Evolutionary conservation across 2,888 invertebrate genomes (phyloP).

Genomic region (Xestia rhomboidea): DNA sequence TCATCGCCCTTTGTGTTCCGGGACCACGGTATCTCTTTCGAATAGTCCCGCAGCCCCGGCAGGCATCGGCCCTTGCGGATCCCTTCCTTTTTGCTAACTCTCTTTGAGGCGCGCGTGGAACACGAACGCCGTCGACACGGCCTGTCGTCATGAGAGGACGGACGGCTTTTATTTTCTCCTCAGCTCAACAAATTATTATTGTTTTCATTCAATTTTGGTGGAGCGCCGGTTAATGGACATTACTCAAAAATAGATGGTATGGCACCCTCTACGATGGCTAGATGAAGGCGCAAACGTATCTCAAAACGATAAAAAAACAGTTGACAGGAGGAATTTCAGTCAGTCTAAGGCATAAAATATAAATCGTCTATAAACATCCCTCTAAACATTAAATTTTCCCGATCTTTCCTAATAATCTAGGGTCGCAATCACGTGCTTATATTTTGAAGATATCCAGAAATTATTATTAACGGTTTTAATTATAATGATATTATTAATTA

Average conservation of each 20-base stretch:
- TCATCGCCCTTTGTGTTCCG: too few species aligned
- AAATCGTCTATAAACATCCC: neutral
- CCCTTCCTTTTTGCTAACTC: too few species aligned
- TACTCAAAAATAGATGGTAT: neutral
- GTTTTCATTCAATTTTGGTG: slow-evolving; percentile 33
- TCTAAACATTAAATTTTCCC: neutral
- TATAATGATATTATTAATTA: too few species aligned
- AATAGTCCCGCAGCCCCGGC: too few species aligned
- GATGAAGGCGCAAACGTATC: neutral
- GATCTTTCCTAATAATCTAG: neutral
- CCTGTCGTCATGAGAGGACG: too few species aligned
- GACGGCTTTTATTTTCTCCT: slow-evolving; percentile 27
- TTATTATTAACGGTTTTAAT: too few species aligned
- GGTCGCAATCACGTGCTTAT: neutral
- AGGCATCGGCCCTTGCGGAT: too few species aligned
- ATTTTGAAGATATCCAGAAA: neutral
- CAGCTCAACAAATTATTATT: slow-evolving; percentile 18
- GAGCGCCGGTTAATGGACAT: neutral
- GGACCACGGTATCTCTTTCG: too few species aligned
- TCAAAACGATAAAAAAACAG: neutral
- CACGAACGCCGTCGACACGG: too few species aligned
- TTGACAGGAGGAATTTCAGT: neutral
- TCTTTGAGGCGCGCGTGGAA: too few species aligned
- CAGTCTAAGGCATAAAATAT: neutral
- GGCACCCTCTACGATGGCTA: neutral